phyloP scores from a whole-genome alignment of 2,113 vertebrate genomes.

The Hiodon alosoides region DNA sequence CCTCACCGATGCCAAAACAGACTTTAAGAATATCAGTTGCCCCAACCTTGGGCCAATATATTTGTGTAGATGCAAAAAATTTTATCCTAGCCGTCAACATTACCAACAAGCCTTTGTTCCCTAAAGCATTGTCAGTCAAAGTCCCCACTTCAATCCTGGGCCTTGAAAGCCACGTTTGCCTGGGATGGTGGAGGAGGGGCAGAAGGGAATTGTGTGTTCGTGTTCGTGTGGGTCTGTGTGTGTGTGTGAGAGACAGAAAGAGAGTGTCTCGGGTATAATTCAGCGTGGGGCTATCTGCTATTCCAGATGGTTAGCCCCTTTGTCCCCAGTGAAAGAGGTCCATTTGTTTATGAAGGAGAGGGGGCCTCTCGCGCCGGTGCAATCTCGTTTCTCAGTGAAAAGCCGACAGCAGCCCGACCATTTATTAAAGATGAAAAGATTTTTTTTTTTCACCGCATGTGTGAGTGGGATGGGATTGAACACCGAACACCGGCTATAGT shows the following conservation, averaged over 20 bases:
- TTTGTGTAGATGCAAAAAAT: too few relatives aligned
- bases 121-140: background rate
- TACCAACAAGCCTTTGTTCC: too few relatives aligned
- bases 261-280: background rate
- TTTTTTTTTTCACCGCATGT: background rate
- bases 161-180: background rate
- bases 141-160: background rate
- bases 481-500: too few relatives aligned
- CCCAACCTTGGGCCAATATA: too few relatives aligned
- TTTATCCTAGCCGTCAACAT: too few relatives aligned
- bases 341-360: conserved; percentile 25
- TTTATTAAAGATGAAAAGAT: conserved; percentile 16
- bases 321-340: conserved; percentile 26
- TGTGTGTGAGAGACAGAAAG: background rate
- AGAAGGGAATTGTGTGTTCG: background rate
- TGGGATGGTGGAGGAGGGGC: background rate
- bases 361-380: conserved; percentile 22
- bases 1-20: too few relatives aligned
- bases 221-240: conserved; percentile 1
- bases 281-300: conserved; percentile 22
- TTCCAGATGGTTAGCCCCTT: conserved; percentile 34
- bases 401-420: background rate
- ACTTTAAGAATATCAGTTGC: too few relatives aligned
- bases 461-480: too few relatives aligned
- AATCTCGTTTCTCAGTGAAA: conserved; percentile 15